Base-by-base conservation (phyloP, 2,888 invertebrate species). In the Nycteola revayana region DNA sequence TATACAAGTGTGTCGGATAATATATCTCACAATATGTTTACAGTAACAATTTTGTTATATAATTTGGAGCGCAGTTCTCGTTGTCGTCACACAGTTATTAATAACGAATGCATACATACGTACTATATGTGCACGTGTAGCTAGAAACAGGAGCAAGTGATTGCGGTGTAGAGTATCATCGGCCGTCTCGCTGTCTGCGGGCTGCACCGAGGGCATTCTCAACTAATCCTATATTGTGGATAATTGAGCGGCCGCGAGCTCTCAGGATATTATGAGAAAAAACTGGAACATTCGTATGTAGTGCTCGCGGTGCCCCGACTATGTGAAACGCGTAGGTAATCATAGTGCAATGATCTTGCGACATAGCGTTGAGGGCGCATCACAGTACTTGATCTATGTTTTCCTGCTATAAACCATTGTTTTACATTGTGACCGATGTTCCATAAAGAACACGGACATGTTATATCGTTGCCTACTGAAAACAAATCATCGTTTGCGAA, bases 331-430 rank as follows among this genome's bases (percentile, higher is more conserved):
- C 28, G 37, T 51, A n/a, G n/a, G n/a, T n/a, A 59, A 55, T 55
- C 43, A 59, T 49, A 55, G 56, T 38, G 49, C 55, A 52, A 41
- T 52, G 68, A 66, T 50, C 55, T 59, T 48, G 51, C 42, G 22
- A 45, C 52, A 55, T n/a, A 5, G 21, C 14, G 42, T n/a, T n/a
- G n/a, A n/a, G 49, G 49, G 38, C 46, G 42, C 48, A 43, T 49
- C 41, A 53, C 45, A 58, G 62, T 50, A 53, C 54, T 58, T 62
- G 63, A 65, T 63, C 51, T 50, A 62, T 60, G 67, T 61, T 63
- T 66, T 67, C 67, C 69, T 69, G 67, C 54, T 49, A 60, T 61
- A 63, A 64, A 54, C 67, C 63, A 69, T 71, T 69, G 71, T 69
- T 60, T 56, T 48, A 59, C 41, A 52, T 44, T 49, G 47, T 62